Evolutionary conservation across 1,140 invertebrate genomes (phyloP).

Genomic region (Drosophila tsacasi): DNA sequence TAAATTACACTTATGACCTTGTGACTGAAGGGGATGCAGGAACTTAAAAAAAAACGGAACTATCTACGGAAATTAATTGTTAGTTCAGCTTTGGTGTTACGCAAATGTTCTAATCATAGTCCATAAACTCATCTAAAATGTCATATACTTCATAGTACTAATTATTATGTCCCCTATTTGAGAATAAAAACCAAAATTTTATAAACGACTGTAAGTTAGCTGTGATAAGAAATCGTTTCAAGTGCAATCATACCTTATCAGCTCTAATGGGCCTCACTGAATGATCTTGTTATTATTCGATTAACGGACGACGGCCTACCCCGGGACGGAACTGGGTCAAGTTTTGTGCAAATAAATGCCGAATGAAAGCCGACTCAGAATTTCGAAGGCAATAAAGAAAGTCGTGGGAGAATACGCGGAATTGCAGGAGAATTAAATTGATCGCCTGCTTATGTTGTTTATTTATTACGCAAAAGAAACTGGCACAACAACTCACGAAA

Average conservation of each 20-base stretch:
- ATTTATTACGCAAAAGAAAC: conserved; percentile 74
- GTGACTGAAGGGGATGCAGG: conserved; percentile 10
- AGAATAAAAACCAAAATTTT: conserved; percentile 18
- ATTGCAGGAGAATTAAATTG: conserved; percentile 30
- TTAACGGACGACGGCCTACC: conserved; percentile 11
- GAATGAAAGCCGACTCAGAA: conserved; percentile 27
- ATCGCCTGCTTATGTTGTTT: conserved; percentile 29
- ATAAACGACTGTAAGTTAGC: background rate
- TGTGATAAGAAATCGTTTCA: conserved; percentile 41
- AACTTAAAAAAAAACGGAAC: conserved; percentile 21
- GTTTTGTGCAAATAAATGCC: conserved; percentile 30
- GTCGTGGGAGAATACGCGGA: conserved; percentile 33
- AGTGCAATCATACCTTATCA: conserved; percentile 35
- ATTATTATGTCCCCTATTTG: conserved; percentile 13
- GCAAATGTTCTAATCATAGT: background rate
- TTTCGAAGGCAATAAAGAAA: conserved; percentile 39
- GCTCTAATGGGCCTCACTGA: conserved; percentile 7
- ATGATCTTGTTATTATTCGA: conserved; percentile 33
- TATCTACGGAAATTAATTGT: conserved; percentile 1
- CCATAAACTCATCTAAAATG: background rate
- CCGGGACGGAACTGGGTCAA: conserved; percentile 47
- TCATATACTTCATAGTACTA: background rate
- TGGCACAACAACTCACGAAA: conserved; percentile 57
- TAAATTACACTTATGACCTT: conserved; percentile 3
- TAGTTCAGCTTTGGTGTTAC: background rate